Base-by-base conservation (phyloP, 2,113 vertebrate species). In the Poeciliopsis occidentalis region DNA sequence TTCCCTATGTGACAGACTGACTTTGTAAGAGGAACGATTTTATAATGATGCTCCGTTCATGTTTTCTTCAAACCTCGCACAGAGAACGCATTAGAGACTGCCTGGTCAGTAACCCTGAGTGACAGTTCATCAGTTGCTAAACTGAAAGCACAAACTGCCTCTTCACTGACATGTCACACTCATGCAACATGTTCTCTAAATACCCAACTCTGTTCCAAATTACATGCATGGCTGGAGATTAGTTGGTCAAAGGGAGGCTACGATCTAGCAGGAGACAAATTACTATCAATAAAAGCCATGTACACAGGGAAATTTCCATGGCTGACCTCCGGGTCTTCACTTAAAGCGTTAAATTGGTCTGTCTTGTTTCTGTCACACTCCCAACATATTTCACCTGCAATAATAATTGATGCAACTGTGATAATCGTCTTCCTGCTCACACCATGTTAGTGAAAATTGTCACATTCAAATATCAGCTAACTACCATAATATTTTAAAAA, bases 211-310 rank as follows among this genome's bases (percentile, higher is more conserved):
- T 87, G 81, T 68, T 87, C 76, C 78, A 89, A 87, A 93, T 94
- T 93, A 91, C 89, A 90, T 34, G 84, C 83, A 71, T 85, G 86
- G 77, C 72, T 89, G 83, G 27, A 67, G 64, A 91, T 89, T 90
- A 89, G 71, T 81, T 89, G 75, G 82, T 87, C 80, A 85, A 73
- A 81, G 84, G 32, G 74, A 15, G 37, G 69, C 75, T 66, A 30
- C 64, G 71, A 80, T 86, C 83, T 82, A 73, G 70, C 67, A 30
- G 67, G 78, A 68, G 83, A 77, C 0, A 62, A 86, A 85, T 88
- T 85, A 83, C 67, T 80, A 70, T 79, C 57, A 69, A 79, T 71
- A 65, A 71, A 71, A 71, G 69, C 24, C 75, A 83, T 89, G 88
- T 87, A 66, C 80, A 82, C 74, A 41, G 29, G 31, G 67, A 70